Percentiles rank a stretch among this genome's conserved stretches.
Conservation (phyloP, 2,888 invertebrate genomes). For the Acanthosepion lycidas region DNA sequence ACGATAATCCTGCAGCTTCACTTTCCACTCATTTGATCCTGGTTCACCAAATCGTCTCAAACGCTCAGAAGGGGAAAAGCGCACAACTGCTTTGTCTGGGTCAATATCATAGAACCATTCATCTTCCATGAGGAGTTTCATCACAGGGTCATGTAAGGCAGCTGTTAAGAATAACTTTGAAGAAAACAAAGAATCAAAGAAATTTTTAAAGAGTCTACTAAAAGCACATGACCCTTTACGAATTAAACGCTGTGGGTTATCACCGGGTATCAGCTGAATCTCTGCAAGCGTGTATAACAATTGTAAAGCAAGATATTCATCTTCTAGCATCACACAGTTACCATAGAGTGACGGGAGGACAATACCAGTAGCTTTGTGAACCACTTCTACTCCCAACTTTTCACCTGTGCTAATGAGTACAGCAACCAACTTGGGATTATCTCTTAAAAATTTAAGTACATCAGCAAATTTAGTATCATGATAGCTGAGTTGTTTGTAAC, state of each 20-base stretch:
- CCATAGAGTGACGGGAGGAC: constrained; percentile 78
- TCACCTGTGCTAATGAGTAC: constrained; percentile 79
- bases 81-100: constrained; percentile 84
- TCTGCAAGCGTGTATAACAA: constrained; percentile 78
- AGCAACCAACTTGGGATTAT: constrained; percentile 83
- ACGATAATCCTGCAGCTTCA: constrained; percentile 85
- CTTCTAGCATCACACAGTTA: constrained; percentile 84
- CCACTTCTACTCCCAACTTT: constrained; percentile 73
- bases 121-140: constrained; percentile 90
- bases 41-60: constrained; percentile 84
- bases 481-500: constrained; percentile 86
- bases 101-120: constrained; percentile 94
- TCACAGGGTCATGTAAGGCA: constrained; percentile 91
- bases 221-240: constrained; percentile 88
- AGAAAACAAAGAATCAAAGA: constrained; percentile 91
- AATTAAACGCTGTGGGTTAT: constrained; percentile 82
- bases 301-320: constrained; percentile 78
- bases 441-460: constrained; percentile 81
- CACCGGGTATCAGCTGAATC: constrained; percentile 82
- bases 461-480: constrained; percentile 84
- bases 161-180: constrained; percentile 94
- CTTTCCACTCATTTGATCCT: constrained; percentile 82
- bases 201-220: constrained; percentile 87
- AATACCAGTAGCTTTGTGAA: constrained; percentile 54
- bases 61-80: constrained; percentile 80